A percentile compares a stretch with the other conserved stretches of the same genome.
Conservation (phyloP, 2,113 vertebrate species). For the Cathartes aura region DNA sequence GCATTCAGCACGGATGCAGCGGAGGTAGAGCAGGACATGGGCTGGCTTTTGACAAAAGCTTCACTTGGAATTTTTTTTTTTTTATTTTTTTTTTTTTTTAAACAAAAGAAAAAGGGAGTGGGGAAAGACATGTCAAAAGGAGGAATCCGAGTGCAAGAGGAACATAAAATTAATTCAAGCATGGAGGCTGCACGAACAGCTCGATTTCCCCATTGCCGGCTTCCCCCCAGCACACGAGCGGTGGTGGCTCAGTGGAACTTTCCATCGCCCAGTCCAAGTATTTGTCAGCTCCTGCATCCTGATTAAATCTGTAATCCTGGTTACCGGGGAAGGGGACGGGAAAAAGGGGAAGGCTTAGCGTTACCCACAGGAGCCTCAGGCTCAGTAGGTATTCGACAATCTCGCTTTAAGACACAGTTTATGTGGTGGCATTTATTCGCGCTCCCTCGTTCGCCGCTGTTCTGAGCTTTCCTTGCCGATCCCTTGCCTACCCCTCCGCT, state of each 20-base stretch:
- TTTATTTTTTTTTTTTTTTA: no score
- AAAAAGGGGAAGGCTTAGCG: not conserved
- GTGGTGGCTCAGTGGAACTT: constrained; percentile 67
- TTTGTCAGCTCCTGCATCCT: constrained; percentile 69
- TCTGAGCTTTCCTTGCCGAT: rapidly evolving
- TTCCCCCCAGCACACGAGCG: not conserved
- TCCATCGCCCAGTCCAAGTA: constrained; percentile 67
- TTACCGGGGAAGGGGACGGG: not conserved
- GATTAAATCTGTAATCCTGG: constrained; percentile 60
- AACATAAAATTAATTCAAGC: constrained; percentile 33
- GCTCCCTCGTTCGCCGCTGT: not conserved
- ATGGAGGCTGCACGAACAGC: not conserved
- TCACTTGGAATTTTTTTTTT: not conserved
- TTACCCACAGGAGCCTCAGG: not conserved
- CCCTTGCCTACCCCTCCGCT: not conserved
- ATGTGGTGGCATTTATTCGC: not conserved
- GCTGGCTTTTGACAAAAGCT: not conserved
- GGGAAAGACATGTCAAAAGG: not conserved
- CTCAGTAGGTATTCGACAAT: rapidly evolving
- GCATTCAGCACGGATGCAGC: not conserved
- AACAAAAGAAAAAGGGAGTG: not conserved
- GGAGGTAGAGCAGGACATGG: not conserved
- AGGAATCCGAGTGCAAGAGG: not conserved
- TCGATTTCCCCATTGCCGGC: not conserved
- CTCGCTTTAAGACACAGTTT: not conserved